Evolutionary conservation across 2,888 invertebrate species (phyloP), one percentile per base, ranked within the genome.

Genomic region (Eupsilia transversa): DNA sequence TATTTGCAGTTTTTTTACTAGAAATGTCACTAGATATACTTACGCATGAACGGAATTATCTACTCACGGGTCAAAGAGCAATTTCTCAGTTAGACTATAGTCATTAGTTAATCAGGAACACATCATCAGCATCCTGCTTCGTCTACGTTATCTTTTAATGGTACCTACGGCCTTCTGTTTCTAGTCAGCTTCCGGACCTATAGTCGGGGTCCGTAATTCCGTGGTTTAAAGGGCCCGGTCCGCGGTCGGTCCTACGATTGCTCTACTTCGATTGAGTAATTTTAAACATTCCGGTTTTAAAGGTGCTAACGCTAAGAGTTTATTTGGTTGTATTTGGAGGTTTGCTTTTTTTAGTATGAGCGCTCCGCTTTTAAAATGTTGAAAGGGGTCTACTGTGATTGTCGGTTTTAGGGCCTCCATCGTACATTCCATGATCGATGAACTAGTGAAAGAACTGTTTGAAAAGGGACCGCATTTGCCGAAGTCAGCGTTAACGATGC

Each of bases 51-150:
- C 43, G 23, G 20, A 57, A 64, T 76, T 83, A 84, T 83, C 73
- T 66, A 41, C n/a, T 38, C 61, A 56, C 57, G 68, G 74, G 74
- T 83, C 81, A 84, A 73, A 79, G 83, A 89, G 86, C 88, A 90
- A 90, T 87, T 89, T 86, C 74, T 74, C 82, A 86, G 85, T 88
- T 86, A 79, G 74, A 74, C 82, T 80, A 61, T 41, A 66, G 76
- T 86, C 85, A 87, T 86, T 87, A 86, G 84, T 73, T 90, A 90
- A 90, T 89, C 83, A 85, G 89, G 89, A 86, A 89, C 82, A 87
- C 87, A 89, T 89, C 85, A 82, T 77, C 74, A 81, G 73, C 88
- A 82, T 89, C 89, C 90, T 82, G 89, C 80, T 77, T 65, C 77
- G 65, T 70, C 66, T 59, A 65, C 63, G 63, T 63, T 71, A 82